phyloP scores from a whole-genome alignment of 2,797 vertebrate genomes.

The Chiloscyllium punctatum region DNA sequence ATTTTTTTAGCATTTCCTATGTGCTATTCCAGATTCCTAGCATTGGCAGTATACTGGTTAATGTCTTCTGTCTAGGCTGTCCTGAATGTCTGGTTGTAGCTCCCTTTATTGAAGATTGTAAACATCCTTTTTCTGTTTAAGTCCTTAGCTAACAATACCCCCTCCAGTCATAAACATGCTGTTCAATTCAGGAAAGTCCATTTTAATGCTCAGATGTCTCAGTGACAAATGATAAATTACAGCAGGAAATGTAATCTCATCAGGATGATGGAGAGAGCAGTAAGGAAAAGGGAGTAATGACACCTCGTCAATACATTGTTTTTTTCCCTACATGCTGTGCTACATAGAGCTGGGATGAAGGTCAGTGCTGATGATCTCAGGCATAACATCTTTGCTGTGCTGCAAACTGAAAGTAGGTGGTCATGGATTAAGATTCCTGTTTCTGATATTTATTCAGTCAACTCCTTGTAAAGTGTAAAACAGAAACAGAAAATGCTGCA shows the following conservation, averaged over 20 bases:
- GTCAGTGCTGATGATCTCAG: background rate
- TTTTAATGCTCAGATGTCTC: constrained; percentile 62
- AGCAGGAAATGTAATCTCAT: constrained; percentile 89
- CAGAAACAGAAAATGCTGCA: too few species aligned
- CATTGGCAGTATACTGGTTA: background rate
- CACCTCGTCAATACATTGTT: background rate
- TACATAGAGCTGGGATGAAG: background rate
- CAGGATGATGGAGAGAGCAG: constrained; percentile 72
- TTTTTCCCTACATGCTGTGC: background rate
- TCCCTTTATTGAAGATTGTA: constrained; percentile 60
- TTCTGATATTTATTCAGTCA: background rate
- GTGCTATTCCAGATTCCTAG: background rate
- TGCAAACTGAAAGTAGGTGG: background rate
- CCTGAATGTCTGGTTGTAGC: constrained; percentile 60
- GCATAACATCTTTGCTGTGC: background rate
- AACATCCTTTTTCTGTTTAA: constrained; percentile 58
- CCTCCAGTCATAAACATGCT: constrained; percentile 60
- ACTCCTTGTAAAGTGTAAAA: background rate
- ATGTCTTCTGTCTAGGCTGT: constrained; percentile 57
- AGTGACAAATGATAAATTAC: constrained; percentile 72
- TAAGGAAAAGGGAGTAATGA: background rate
- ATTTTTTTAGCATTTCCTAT: background rate
- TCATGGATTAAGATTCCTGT: background rate
- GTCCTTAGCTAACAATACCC: constrained; percentile 61
- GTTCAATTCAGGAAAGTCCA: constrained; percentile 56